Evolutionary conservation across 2,797 vertebrate genomes (phyloP).

Genomic region (Microctenopoma stevenorrisi): DNA sequence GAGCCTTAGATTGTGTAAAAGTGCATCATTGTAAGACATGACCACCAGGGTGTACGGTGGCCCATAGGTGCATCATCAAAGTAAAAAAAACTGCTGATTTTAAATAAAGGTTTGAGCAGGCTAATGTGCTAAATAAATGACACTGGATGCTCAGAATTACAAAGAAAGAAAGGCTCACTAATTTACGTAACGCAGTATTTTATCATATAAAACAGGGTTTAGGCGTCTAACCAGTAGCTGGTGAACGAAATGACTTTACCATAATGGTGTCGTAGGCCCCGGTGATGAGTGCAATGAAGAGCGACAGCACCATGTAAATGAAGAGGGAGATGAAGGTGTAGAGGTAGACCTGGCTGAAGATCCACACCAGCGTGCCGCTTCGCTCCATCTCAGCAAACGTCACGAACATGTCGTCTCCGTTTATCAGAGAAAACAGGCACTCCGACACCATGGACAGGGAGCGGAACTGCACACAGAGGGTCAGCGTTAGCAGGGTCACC

Average conservation of each 20-base stretch:
- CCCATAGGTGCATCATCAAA: too few species aligned
- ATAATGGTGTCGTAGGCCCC: slow-evolving; percentile 95
- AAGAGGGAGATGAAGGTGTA: slow-evolving; percentile 97
- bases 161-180: too few species aligned
- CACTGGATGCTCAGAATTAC: too few species aligned
- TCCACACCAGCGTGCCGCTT: slow-evolving; percentile 88
- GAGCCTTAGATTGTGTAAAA: too few species aligned
- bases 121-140: too few species aligned
- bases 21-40: too few species aligned
- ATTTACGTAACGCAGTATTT: too few species aligned
- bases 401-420: slow-evolving; percentile 94
- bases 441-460: slow-evolving; percentile 93
- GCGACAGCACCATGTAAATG: slow-evolving; percentile 97
- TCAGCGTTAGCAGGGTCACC: background rate
- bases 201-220: too few species aligned
- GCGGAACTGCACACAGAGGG: slow-evolving; percentile 84
- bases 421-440: slow-evolving; percentile 94
- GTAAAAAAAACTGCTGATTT: too few species aligned
- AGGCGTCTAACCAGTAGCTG: too few species aligned
- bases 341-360: slow-evolving; percentile 95
- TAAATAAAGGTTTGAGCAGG: too few species aligned
- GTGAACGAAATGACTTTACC: slow-evolving; percentile 68
- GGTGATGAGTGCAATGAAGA: slow-evolving; percentile 96
- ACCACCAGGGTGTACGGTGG: too few species aligned
- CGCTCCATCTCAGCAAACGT: slow-evolving; percentile 91